These are phyloP conservation scores for Himantopus leucocephalus DNA, from an alignment of 2,113 vertebrate genomes.

Conservation along the genomic window DNA sequence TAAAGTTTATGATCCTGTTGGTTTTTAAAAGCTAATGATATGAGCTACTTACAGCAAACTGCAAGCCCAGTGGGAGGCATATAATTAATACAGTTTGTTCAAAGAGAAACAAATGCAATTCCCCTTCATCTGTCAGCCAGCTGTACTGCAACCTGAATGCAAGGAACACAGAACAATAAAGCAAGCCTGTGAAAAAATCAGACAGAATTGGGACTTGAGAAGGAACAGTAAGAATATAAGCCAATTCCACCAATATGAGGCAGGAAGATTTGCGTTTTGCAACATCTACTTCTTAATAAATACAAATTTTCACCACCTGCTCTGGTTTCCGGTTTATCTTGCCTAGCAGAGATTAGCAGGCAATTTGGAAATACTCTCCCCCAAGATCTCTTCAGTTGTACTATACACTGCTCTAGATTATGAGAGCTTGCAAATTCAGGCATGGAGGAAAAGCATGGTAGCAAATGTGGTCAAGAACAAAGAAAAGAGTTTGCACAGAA, in stretches of 20 bases:
- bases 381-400: background rate
- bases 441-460: background rate
- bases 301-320: background rate
- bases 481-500: background rate
- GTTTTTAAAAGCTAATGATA: conserved; percentile 73
- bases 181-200: background rate
- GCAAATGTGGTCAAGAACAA: background rate
- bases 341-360: background rate
- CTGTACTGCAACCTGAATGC: conserved; percentile 30
- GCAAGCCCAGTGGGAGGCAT: conserved; percentile 61
- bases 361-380: background rate
- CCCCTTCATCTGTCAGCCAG: conserved; percentile 58
- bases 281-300: background rate
- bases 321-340: background rate
- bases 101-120: conserved; percentile 71
- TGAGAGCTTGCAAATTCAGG: background rate
- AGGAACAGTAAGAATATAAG: background rate
- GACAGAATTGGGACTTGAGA: background rate
- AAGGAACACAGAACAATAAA: background rate
- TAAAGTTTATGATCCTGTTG: conserved; percentile 50
- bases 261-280: background rate
- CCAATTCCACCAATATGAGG: background rate
- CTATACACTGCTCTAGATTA: background rate
- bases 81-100: conserved; percentile 76
- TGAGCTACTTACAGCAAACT: conserved; percentile 61